Evolutionary conservation across 2,888 invertebrate species (phyloP).

Genomic region (Drosophila subsilvestris): DNA sequence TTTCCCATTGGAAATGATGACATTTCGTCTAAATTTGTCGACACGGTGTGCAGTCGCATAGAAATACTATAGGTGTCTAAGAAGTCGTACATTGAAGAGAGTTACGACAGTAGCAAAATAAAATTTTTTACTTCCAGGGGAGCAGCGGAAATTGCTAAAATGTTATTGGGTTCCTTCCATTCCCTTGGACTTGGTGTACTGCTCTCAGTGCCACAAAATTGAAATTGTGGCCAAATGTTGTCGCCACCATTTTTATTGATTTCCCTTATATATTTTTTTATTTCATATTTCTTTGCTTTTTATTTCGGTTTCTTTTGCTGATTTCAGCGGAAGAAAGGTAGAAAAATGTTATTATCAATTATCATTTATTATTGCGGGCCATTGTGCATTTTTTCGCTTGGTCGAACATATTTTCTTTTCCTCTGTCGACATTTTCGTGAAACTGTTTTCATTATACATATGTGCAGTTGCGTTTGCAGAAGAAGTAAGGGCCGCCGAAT

Average conservation of each 20-base stretch:
- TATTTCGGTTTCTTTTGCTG: slow-evolving; percentile 14
- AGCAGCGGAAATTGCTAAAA: slow-evolving; percentile 70
- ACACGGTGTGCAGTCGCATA: slow-evolving; percentile 70
- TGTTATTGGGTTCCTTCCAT: slow-evolving; percentile 44
- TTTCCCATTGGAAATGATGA: slow-evolving; percentile 79
- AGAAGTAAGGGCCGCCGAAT: slow-evolving; percentile 1
- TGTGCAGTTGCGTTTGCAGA: not conserved
- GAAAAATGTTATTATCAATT: slow-evolving; percentile 77
- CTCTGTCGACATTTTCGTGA: slow-evolving; percentile 49
- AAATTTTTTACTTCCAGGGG: slow-evolving; percentile 69
- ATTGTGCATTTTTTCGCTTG: slow-evolving; percentile 39
- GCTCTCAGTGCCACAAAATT: slow-evolving; percentile 59
- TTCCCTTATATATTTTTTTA: slow-evolving; percentile 63
- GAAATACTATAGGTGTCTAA: slow-evolving; percentile 58
- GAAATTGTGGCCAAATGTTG: slow-evolving; percentile 76
- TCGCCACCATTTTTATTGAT: slow-evolving; percentile 75
- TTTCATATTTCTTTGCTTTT: slow-evolving; percentile 30
- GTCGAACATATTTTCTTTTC: slow-evolving; percentile 37
- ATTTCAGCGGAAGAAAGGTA: slow-evolving; percentile 72
- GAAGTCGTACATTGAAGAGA: slow-evolving; percentile 20
- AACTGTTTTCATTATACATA: slow-evolving; percentile 20
- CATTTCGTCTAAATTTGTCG: slow-evolving; percentile 80
- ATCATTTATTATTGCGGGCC: slow-evolving; percentile 73
- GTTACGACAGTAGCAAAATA: slow-evolving; percentile 45
- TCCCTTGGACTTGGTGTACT: slow-evolving; percentile 5